Percentiles rank a stretch among this genome's conserved stretches.
Evolutionary conservation across 2,888 invertebrate genomes (phyloP).

Genomic region (Cinara cedri): DNA sequence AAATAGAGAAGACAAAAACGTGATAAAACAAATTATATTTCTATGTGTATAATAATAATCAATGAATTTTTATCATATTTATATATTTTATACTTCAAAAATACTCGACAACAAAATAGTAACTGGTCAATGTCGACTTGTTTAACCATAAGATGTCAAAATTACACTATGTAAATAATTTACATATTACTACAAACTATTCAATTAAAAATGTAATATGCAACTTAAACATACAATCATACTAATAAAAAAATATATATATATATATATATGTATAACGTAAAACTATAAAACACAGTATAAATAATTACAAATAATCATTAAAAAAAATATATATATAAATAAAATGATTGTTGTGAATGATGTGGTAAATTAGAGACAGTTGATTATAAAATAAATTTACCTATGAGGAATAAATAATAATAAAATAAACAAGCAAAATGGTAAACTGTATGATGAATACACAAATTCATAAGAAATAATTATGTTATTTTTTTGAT

Average conservation of each 20-base stretch:
- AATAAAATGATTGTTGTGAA: conserved; percentile 4
- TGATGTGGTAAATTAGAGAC: conserved; percentile 10
- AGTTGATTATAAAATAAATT: background rate
- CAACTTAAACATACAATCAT: conserved; percentile 1
- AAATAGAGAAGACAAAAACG: background rate
- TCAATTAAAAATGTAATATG: background rate
- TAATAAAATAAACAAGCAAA: background rate
- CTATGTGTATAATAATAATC: conserved; percentile 23
- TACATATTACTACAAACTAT: conserved; percentile 4
- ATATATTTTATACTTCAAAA: conserved; percentile 10
- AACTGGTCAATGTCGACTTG: background rate
- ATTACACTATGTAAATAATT: conserved; percentile 14
- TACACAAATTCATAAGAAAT: background rate
- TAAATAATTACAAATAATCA: conserved; percentile 22
- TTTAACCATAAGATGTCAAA: conserved; percentile 5
- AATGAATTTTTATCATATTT: no score
- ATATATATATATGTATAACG: conserved; percentile 3
- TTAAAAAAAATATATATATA: conserved; percentile 36
- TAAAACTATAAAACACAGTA: conserved; percentile 46
- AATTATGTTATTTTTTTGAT: conserved; percentile 50
- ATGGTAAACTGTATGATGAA: background rate
- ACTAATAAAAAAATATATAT: conserved; percentile 1
- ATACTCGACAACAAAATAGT: conserved; percentile 17
- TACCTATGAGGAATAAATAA: background rate
- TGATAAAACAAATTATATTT: conserved; percentile 9